Base-by-base conservation (phyloP, 2,888 invertebrate genomes). In the Tetragnatha montana region DNA sequence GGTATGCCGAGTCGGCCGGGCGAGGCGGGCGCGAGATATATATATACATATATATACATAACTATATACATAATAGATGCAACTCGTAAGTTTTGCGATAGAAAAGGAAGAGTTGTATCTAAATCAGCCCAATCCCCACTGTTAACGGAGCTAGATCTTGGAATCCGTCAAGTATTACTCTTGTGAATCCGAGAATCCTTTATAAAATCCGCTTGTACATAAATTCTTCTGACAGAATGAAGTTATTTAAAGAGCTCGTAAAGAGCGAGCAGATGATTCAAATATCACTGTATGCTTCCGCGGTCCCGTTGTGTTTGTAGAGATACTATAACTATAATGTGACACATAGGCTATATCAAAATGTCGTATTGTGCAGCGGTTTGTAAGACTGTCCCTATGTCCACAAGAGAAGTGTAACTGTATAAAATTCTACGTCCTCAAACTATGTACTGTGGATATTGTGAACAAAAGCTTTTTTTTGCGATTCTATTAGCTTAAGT, bases 351-450 rank as follows among this genome's bases (percentile, higher is more conserved):
- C 68, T 89, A 89, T 84, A 86, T 83, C 76, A 89, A 89, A 80
- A 70, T 85, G 89, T 89, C 85, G 89, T 89, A 86, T 89, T 85
- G 85, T 89, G 85, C 85, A 76, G 85, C 81, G 85, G 80, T 89
- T 89, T 89, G 81, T 85, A 81, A 85, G 21, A 85, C 81, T 76
- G 81, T 71, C 74, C 81, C 89, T 71, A 49, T 86, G 89, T 89
- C 85, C 85, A 85, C 51, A 85, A 49, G 70, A 81, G 76, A 85
- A 81, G 69, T 89, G 76, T 86, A 71, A 89, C 81, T 84, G 73
- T 75, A 60, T 60, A 60, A 70, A 84, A 75, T 75, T 89, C 84
- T 80, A 81, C 80, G 68, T 85, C 76, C 85, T 89, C 79, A 76
- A n/a, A 84, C 19, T 79, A 73, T 88, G 84, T 83, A 35, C 79